Conservation (phyloP, 1,140 invertebrate genomes). For the Drosophila kepulauana region DNA sequence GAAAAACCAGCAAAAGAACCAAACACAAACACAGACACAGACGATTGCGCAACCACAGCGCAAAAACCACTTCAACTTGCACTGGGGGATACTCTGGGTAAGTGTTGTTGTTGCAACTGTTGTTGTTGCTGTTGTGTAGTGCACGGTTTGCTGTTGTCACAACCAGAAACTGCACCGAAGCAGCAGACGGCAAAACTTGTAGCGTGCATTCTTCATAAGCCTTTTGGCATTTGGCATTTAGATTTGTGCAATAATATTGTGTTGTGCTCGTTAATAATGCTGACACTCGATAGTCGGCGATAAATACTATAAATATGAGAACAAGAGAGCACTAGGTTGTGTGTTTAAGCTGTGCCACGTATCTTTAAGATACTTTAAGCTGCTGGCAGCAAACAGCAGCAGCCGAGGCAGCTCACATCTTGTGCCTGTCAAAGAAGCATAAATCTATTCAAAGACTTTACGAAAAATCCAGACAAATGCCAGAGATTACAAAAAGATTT, state of each 20-base stretch:
- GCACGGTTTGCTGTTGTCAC: constrained; percentile 65
- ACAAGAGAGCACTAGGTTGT: not conserved
- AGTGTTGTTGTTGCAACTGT: constrained; percentile 31
- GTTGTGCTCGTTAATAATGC: constrained; percentile 27
- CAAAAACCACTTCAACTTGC: constrained; percentile 79
- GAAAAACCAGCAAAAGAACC: constrained; percentile 12
- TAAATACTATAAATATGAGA: not conserved
- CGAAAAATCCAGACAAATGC: constrained; percentile 83
- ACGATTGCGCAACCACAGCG: constrained; percentile 79
- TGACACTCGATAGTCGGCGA: constrained; percentile 11
- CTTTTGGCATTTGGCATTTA: constrained; percentile 71
- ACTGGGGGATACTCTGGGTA: constrained; percentile 42
- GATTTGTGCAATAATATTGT: constrained; percentile 50
- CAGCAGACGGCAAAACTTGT: constrained; percentile 55
- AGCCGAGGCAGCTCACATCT: constrained; percentile 70
- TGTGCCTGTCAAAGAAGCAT: constrained; percentile 79
- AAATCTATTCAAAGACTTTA: constrained; percentile 82
- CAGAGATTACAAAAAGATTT: constrained; percentile 84
- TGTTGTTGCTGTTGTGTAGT: constrained; percentile 44
- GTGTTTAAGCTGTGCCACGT: constrained; percentile 11
- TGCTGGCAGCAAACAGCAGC: constrained; percentile 7
- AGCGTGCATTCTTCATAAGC: constrained; percentile 66
- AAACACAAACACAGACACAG: constrained; percentile 61
- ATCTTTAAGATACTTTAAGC: constrained; percentile 79
- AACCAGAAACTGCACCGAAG: constrained; percentile 47